Evolutionary conservation across 1,140 invertebrate genomes (phyloP).

Genomic region (Apocrypta bakeri): DNA sequence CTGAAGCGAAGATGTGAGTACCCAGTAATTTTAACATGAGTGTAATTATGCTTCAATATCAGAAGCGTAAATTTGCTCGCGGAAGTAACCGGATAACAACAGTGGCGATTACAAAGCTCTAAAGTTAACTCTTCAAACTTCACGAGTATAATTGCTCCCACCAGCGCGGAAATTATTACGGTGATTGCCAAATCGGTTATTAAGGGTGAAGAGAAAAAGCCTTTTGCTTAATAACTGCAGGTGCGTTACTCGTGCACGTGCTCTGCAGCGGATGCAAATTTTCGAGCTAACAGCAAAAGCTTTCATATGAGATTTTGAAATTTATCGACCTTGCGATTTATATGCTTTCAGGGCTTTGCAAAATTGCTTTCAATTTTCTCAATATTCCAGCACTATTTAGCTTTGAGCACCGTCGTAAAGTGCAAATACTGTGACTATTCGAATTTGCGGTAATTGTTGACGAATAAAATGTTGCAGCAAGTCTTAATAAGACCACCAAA

Average conservation of each 20-base stretch:
- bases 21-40: no score
- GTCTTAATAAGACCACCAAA: neutral
- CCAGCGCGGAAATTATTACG: constrained; percentile 25
- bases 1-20: no score
- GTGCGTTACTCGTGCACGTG: neutral
- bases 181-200: constrained; percentile 18
- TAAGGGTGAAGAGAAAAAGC: constrained; percentile 30
- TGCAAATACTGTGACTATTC: neutral
- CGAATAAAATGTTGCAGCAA: neutral
- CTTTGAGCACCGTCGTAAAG: neutral
- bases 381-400: neutral
- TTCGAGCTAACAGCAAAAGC: neutral
- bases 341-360: neutral
- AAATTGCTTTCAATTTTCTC: neutral
- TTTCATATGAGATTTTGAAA: constrained; percentile 31
- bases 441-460: neutral
- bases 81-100: neutral
- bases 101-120: neutral
- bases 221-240: constrained; percentile 6
- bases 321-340: constrained; percentile 5
- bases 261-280: constrained; percentile 18
- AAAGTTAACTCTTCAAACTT: neutral
- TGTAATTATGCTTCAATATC: no score
- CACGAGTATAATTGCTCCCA: neutral
- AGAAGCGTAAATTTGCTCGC: no score